Evolutionary conservation across 2,113 vertebrate species (phyloP).

Genomic region (Cariama cristata): DNA sequence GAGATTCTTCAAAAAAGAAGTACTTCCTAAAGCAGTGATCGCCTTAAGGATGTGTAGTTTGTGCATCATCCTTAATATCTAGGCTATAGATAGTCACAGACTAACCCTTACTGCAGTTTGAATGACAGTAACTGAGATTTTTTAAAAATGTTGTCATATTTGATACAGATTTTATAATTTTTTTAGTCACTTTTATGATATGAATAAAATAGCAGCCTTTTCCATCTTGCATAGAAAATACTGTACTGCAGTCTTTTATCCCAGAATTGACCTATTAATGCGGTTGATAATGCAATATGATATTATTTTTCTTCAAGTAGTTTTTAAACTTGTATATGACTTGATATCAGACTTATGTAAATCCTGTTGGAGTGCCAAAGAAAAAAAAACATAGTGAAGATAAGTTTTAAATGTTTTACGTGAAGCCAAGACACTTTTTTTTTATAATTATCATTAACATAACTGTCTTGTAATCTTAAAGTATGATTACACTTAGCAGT

Average conservation of each 20-base stretch:
- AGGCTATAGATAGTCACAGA: not conserved
- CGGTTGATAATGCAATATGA: not conserved
- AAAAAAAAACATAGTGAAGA: not conserved
- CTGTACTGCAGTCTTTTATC: not conserved
- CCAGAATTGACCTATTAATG: not conserved
- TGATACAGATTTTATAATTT: not conserved
- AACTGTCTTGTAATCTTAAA: not conserved
- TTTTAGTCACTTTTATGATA: not conserved
- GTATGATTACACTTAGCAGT: not conserved
- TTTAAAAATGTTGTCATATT: not conserved
- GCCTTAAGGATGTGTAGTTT: not conserved
- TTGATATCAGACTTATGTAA: not conserved
- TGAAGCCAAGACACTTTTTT: not conserved
- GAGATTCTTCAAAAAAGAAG: not conserved
- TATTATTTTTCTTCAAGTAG: not conserved
- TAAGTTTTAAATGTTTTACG: not conserved
- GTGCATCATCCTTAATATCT: not conserved
- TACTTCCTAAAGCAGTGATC: not conserved
- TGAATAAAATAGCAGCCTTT: not conserved
- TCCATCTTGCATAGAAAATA: not conserved
- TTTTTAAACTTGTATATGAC: not conserved
- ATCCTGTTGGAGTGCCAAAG: not conserved
- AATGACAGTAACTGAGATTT: not conserved
- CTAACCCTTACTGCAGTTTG: not conserved
- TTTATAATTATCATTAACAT: not conserved